phyloP scores from a whole-genome alignment of 1,140 invertebrate species.

The Neotoxoptera formosana region DNA sequence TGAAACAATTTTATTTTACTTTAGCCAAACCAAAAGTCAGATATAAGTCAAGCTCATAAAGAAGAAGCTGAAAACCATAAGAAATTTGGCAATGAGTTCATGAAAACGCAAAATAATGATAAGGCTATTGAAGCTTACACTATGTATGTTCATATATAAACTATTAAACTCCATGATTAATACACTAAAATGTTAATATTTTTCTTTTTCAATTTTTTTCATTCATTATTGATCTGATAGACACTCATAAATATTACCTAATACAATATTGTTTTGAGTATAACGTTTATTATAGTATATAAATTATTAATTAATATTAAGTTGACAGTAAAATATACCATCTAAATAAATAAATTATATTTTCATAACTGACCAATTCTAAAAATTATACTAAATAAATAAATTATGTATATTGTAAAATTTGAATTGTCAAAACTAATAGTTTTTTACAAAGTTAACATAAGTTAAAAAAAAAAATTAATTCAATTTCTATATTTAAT shows the following conservation, averaged over 20 bases:
- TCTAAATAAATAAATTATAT: too few species aligned
- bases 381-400: too few species aligned
- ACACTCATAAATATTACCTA: not conserved
- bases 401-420: too few species aligned
- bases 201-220: not conserved
- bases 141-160: not conserved
- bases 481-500: too few species aligned
- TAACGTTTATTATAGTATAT: not conserved
- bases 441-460: too few species aligned
- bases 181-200: not conserved
- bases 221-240: not conserved
- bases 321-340: too few species aligned
- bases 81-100: conserved; percentile 47
- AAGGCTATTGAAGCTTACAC: conserved; percentile 26
- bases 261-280: not conserved
- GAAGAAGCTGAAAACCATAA: conserved; percentile 40
- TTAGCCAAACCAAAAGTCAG: not conserved
- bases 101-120: conserved; percentile 44
- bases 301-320: too few species aligned
- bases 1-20: not conserved
- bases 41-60: not conserved
- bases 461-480: too few species aligned
- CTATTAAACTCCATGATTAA: not conserved
- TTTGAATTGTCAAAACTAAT: too few species aligned
- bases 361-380: too few species aligned